Conservation (phyloP, 1,140 invertebrate genomes). For the Drosophila fuyamai region DNA sequence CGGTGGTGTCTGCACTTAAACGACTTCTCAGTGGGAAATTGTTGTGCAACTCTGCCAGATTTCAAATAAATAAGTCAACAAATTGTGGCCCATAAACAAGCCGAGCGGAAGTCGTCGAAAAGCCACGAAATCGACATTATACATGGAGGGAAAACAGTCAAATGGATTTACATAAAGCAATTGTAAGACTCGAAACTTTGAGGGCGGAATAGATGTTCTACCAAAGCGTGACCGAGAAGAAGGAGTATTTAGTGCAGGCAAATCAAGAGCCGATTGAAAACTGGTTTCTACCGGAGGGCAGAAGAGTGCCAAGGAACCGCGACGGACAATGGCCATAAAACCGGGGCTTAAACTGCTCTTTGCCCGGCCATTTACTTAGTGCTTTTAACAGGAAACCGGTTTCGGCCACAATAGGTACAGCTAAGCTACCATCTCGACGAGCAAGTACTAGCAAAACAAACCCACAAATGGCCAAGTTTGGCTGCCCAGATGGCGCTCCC, state of each 20-base stretch:
- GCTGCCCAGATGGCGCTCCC: conserved; percentile 51
- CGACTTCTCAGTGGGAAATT: conserved; percentile 59
- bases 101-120: conserved; percentile 40
- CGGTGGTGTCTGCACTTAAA: conserved; percentile 68
- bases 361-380: conserved; percentile 42
- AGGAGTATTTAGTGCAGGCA: conserved; percentile 25
- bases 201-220: conserved; percentile 57
- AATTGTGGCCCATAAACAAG: conserved; percentile 53
- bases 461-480: conserved; percentile 45
- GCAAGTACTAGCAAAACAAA: conserved; percentile 52
- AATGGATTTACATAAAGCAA: conserved; percentile 67
- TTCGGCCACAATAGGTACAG: conserved; percentile 57
- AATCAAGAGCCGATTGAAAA: conserved; percentile 41
- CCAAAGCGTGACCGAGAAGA: conserved; percentile 68
- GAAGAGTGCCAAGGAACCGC: conserved; percentile 52
- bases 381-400: conserved; percentile 48
- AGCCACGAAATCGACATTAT: conserved; percentile 44
- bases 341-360: conserved; percentile 43
- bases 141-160: conserved; percentile 8
- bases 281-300: conserved; percentile 60
- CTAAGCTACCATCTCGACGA: conserved; percentile 24
- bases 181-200: conserved; percentile 13
- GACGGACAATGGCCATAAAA: conserved; percentile 47
- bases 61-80: conserved; percentile 56
- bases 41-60: conserved; percentile 66